Percentiles rank a stretch among this genome's conserved stretches.
phyloP scores from a whole-genome alignment of 2,888 invertebrate species.

The Clanis bilineata region DNA sequence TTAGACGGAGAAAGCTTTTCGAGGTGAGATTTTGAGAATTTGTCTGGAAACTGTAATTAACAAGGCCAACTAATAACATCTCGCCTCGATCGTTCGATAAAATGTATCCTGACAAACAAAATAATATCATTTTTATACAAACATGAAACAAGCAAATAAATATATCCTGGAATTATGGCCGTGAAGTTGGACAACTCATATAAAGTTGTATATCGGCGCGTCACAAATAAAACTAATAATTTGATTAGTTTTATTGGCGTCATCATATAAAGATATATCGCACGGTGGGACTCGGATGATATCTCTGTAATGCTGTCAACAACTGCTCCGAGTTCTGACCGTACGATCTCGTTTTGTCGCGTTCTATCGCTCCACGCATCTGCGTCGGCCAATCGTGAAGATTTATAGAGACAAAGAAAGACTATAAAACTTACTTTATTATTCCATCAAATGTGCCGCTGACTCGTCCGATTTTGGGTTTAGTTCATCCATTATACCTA shows the following conservation, averaged over 20 bases:
- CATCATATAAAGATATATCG: slow-evolving; percentile 30
- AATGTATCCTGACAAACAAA: not conserved
- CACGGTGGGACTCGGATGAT: slow-evolving; percentile 32
- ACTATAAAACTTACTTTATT: slow-evolving; percentile 68
- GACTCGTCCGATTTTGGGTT: slow-evolving; percentile 42
- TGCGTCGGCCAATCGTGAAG: slow-evolving; percentile 48
- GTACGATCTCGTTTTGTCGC: slow-evolving; percentile 18
- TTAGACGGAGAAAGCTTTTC: too few species aligned
- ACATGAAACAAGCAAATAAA: not conserved
- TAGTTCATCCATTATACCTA: slow-evolving; percentile 38
- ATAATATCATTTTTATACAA: not conserved
- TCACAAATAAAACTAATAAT: not conserved
- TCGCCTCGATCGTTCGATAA: too few species aligned
- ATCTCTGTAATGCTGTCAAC: slow-evolving; percentile 45
- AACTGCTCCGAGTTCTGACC: slow-evolving; percentile 33
- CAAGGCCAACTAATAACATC: too few species aligned
- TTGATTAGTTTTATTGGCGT: slow-evolving; percentile 19
- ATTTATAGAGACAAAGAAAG: slow-evolving; percentile 59
- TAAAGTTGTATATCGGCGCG: not conserved
- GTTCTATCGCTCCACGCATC: slow-evolving; percentile 49
- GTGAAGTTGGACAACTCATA: not conserved
- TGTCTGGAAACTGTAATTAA: too few species aligned
- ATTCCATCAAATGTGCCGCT: slow-evolving; percentile 61
- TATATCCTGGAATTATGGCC: not conserved
- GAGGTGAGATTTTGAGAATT: too few species aligned